Percentiles rank a stretch among this genome's conserved stretches.
These are phyloP conservation scores for Forbesichthys agassizii DNA, from an alignment of 2,113 vertebrate species.

Conservation along the genomic window DNA sequence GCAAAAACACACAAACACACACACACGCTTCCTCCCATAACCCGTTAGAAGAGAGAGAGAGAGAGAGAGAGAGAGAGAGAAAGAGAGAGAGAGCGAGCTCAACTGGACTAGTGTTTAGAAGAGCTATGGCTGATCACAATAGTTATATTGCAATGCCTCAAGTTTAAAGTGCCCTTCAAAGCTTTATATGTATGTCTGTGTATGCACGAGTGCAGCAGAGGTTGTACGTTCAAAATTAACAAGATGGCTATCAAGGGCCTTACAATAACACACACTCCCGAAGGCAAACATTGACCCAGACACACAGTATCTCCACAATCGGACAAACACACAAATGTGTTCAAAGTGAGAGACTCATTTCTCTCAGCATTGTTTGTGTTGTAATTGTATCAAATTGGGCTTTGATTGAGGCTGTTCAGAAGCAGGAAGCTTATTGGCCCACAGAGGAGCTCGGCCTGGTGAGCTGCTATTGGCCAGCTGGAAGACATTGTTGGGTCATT, in stretches of 20 bases:
- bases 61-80: background rate
- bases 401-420: slow-evolving; percentile 56
- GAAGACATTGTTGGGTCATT: slow-evolving; percentile 54
- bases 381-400: slow-evolving; percentile 64
- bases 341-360: slow-evolving; percentile 21
- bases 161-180: too few species aligned
- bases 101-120: background rate
- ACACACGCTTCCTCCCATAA: background rate
- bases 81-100: background rate
- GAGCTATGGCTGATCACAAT: background rate
- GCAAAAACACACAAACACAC: slow-evolving; percentile 37
- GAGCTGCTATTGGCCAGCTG: slow-evolving; percentile 62
- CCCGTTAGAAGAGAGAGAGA: background rate
- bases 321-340: slow-evolving; percentile 15
- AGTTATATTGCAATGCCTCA: too few species aligned
- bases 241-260: slow-evolving; percentile 55
- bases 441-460: slow-evolving; percentile 42
- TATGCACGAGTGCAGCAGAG: slow-evolving; percentile 4
- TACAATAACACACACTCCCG: slow-evolving; percentile 59
- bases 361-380: slow-evolving; percentile 58
- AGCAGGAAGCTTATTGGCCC: slow-evolving; percentile 31
- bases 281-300: slow-evolving; percentile 60
- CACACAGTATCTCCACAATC: slow-evolving; percentile 61
- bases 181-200: slow-evolving; percentile 4
- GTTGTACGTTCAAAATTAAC: slow-evolving; percentile 21